Conservation (phyloP, 2,113 vertebrate genomes). For the Nibea coibor region DNA sequence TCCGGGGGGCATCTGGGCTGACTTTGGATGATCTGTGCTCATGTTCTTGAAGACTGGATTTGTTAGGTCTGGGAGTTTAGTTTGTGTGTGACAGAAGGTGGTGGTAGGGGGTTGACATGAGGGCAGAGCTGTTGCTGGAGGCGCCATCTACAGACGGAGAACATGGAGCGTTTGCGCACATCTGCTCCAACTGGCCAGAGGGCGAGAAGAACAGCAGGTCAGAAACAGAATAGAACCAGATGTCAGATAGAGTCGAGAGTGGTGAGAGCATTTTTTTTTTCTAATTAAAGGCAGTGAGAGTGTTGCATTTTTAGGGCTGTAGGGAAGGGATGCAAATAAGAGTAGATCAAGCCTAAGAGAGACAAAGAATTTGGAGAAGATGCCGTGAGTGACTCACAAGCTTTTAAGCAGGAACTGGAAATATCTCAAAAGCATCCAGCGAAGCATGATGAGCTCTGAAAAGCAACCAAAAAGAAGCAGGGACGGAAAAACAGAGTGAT, state of each 20-base stretch:
- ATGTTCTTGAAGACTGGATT: conserved; percentile 32
- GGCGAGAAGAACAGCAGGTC: conserved; percentile 54
- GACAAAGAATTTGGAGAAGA: conserved; percentile 54
- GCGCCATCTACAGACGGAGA: conserved; percentile 46
- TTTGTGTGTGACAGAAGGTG: neutral
- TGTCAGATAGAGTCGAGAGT: conserved; percentile 23
- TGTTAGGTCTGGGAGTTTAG: conserved; percentile 31
- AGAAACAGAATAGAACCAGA: conserved; percentile 30
- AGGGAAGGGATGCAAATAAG: conserved; percentile 25
- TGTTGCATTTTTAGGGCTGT: conserved; percentile 24
- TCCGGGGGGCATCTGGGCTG: neutral
- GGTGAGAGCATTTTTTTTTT: neutral
- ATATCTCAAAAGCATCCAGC: conserved; percentile 42
- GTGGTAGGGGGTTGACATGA: conserved; percentile 1
- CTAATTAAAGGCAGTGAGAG: conserved; percentile 39
- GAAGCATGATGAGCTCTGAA: conserved; percentile 61
- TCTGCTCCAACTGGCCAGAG: conserved; percentile 46
- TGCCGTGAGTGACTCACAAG: conserved; percentile 56
- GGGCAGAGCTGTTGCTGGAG: conserved; percentile 31
- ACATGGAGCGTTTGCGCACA: conserved; percentile 42
- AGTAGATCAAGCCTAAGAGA: conserved; percentile 18
- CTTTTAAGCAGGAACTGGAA: conserved; percentile 59
- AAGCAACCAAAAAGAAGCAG: conserved; percentile 5
- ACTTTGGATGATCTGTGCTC: conserved; percentile 23
- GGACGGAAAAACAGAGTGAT: neutral